A percentile compares a stretch with the other conserved stretches of the same genome.
Conservation (phyloP, 2,113 vertebrate species). For the Ovibos moschatus region DNA sequence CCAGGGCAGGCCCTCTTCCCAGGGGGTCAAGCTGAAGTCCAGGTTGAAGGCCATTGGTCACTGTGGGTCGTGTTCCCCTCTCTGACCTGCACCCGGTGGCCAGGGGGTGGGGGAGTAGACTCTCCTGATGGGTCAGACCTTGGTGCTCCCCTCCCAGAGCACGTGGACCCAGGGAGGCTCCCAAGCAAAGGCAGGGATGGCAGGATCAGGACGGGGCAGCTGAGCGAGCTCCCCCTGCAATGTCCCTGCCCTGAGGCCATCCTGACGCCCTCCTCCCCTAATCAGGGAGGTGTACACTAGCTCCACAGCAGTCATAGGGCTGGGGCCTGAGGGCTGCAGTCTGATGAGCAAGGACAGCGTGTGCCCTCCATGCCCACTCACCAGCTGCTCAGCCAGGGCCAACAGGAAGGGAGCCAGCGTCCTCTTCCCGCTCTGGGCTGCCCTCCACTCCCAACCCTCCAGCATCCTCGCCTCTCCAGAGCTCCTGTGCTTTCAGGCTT, state of each 20-base stretch:
- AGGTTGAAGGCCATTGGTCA: not conserved
- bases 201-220: not conserved
- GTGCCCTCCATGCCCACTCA: not conserved
- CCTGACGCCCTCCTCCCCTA: not conserved
- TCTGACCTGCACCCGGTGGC: not conserved
- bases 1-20: not conserved
- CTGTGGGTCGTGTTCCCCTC: not conserved
- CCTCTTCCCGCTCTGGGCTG: not conserved
- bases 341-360: not conserved
- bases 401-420: not conserved
- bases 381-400: not conserved
- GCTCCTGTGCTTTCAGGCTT: not conserved
- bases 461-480: not conserved
- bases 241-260: not conserved
- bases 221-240: not conserved
- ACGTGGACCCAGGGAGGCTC: not conserved
- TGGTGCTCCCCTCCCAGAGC: not conserved
- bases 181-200: not conserved
- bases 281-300: not conserved
- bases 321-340: not conserved
- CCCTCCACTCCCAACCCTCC: not conserved
- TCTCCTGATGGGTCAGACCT: not conserved
- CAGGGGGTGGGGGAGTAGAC: not conserved
- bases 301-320: rapidly evolving
- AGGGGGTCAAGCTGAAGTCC: not conserved